Evolutionary conservation across 2,888 invertebrate species (phyloP).

Genomic region (Anarsia innoxiella): DNA sequence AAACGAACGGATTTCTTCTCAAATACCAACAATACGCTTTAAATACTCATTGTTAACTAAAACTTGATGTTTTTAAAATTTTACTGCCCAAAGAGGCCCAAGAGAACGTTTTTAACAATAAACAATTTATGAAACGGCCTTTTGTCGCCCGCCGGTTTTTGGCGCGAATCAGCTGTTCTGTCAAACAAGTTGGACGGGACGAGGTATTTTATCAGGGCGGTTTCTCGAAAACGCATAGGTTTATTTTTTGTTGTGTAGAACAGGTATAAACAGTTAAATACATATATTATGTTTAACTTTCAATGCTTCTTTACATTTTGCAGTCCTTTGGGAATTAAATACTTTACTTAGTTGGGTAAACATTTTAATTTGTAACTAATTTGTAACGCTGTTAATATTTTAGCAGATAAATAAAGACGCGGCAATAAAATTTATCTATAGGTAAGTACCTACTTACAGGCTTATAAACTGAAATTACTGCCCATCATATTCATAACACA

Average conservation of each 20-base stretch:
- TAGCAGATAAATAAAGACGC: too few species aligned
- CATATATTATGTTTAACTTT: too few species aligned
- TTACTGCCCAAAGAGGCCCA: too few species aligned
- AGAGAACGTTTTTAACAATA: slow-evolving; percentile 24
- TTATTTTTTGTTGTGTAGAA: slow-evolving; percentile 1
- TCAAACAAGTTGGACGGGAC: slow-evolving; percentile 19
- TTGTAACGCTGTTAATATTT: too few species aligned
- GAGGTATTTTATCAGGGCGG: slow-evolving; percentile 18
- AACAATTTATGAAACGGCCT: slow-evolving; percentile 19
- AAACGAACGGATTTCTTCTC: background rate
- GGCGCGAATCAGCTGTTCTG: slow-evolving; percentile 29
- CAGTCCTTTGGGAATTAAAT: too few species aligned
- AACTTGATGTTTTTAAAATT: slow-evolving; percentile 26
- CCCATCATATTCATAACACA: too few species aligned
- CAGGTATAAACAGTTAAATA: slow-evolving; percentile 17
- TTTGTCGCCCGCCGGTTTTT: slow-evolving; percentile 21
- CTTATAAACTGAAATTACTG: too few species aligned
- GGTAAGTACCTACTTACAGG: too few species aligned
- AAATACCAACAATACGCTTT: background rate
- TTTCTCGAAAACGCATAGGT: slow-evolving; percentile 2
- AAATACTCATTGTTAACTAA: slow-evolving; percentile 21
- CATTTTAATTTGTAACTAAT: too few species aligned
- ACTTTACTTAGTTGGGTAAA: too few species aligned
- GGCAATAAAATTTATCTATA: too few species aligned
- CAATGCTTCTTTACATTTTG: too few species aligned